Percentiles rank a stretch among this genome's conserved stretches.
These are phyloP conservation scores for Drosophila kanapiae DNA, from an alignment of 1,140 invertebrate species.

Conservation along the genomic window DNA sequence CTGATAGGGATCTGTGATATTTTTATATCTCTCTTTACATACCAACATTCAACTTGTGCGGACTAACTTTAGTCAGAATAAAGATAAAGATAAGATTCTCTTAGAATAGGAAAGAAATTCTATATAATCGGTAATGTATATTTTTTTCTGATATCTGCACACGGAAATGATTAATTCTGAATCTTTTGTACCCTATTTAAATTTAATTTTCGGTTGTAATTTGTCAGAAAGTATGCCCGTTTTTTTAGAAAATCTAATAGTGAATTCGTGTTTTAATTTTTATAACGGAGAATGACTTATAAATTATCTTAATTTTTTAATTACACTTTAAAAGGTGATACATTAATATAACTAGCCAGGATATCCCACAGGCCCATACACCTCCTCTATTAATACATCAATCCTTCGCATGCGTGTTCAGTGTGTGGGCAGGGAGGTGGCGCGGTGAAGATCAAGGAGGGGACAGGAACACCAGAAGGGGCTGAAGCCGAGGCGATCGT, in stretches of 20 bases:
- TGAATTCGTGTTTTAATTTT: neutral
- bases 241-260: neutral
- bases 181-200: neutral
- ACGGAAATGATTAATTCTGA: neutral
- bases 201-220: neutral
- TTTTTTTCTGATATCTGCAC: neutral
- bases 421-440: constrained; percentile 20
- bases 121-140: neutral
- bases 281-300: neutral
- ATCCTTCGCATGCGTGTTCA: constrained; percentile 30
- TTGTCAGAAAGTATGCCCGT: neutral
- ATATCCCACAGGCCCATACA: constrained; percentile 14
- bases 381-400: neutral
- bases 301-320: too few relatives aligned
- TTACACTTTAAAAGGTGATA: too few relatives aligned
- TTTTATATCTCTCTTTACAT: neutral
- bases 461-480: constrained; percentile 14
- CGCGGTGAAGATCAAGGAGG: neutral
- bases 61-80: neutral
- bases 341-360: too few relatives aligned
- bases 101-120: neutral
- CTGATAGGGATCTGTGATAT: neutral
- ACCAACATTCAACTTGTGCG: neutral
- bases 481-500: constrained; percentile 33
- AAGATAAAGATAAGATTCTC: too few relatives aligned